Evolutionary conservation across 2,888 invertebrate genomes (phyloP), one percentile per base, ranked within the genome.

Genomic region (Leptinotarsa haldemani): DNA sequence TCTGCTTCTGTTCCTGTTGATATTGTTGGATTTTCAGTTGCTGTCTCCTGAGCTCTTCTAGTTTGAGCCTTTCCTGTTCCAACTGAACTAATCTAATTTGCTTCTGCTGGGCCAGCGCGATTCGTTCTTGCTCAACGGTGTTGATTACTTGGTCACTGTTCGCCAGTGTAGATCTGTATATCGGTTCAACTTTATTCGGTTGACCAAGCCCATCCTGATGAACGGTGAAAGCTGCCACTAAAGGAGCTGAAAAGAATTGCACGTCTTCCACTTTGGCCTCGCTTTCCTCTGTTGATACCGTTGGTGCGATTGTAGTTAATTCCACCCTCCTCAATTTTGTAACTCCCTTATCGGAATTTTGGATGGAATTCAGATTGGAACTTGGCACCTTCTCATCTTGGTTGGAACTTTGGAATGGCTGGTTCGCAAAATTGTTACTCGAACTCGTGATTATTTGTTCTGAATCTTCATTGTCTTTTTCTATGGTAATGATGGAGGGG

Each of bases 211-310:
- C 93, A 83, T 95, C 95, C 86, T 95, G 93, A 78, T 95, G 94
- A 0, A 95, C 94, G 0, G 95, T 95, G 82, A 95, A 95, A 0
- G 95, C 95, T 2, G 95, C 94, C 0, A 95, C 93, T 74, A 95
- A 85, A 0, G 95, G 95, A 3, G 95, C 95, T 79, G 93, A 92
- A 83, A 93, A 94, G 67, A 95, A 94, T 85, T 95, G 94, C 1
- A 95, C 94, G 83, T 93, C 90, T 81, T 91, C 90, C 3, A 93
- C 92, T 79, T 92, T 87, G 5, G 86, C 90, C 85, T 92, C 91
- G 71, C 90, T 93, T 69, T 93, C 84, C 91, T 93, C 86, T 0
- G 92, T 93, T n/a, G 93, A 92, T 69, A 90, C 90, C 0, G 91
- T 91, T 3, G 92, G 90, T 1, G 90, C 88, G 13, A 89, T 90